Evolutionary conservation across 2,113 vertebrate genomes (phyloP), one percentile per base, ranked within the genome.

Genomic region (Rhombomys opimus): DNA sequence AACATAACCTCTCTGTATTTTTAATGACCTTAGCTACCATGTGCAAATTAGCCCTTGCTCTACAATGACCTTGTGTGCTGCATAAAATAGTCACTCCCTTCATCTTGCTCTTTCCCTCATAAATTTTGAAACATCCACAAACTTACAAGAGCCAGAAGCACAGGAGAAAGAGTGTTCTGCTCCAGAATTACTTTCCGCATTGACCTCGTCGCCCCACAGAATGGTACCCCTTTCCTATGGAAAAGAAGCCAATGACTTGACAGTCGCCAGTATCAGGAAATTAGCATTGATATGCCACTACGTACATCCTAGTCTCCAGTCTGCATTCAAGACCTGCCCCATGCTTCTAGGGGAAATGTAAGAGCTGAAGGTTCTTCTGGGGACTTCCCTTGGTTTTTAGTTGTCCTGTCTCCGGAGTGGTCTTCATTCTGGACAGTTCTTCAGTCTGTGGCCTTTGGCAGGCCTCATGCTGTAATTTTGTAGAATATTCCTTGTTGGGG

Each of bases 401-500:
- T 61, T 4, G 17, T 52, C 70, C 65, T 1, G 9, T 30, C 57
- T 95, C 46, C 70, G 17, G n/a, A 5, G 25, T 27, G 2, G 41
- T 65, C 50, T 72, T 85, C 18, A n/a, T 10, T 73, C 63, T 70
- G 72, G 65, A 32, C 8, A 52, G 13, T 52, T 76, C 11, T 38
- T 96, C 54, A 23, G 8, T 63, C 30, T 38, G 54, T 7, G 14
- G n/a, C 30, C 35, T 89, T 96, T 78, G 30, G 30, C 88, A 89
- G 73, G 75, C 25, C 22, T 78, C 6, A 84, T 72, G 10, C 27
- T n/a, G 7, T 82, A 90, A 68, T 95, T 94, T 95, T 91, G 50
- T 88, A 95, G 54, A 94, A 54, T 72, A 23, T 67, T n/a, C 17
- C 50, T 94, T 57, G 30, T 46, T 76, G 90, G 87, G 87, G 35